Evolutionary conservation across 2,797 vertebrate genomes (phyloP).

Genomic region (Gymnopithys bicolor): DNA sequence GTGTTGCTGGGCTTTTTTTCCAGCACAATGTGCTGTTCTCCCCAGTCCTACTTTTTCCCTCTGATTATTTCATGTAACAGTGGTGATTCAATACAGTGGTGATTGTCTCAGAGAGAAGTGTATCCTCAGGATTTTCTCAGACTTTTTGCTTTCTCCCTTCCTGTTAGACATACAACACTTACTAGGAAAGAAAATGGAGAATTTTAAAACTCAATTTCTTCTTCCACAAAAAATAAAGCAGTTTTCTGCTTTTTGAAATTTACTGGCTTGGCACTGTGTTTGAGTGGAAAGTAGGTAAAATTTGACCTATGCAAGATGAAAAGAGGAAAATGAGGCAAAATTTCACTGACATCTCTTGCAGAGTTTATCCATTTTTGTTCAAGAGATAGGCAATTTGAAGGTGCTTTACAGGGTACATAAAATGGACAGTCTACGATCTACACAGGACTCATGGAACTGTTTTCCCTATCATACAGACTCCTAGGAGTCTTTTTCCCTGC

Average conservation of each 20-base stretch:
- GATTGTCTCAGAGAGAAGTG: neutral
- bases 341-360: neutral
- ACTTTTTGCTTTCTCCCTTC: neutral
- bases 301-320: neutral
- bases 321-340: neutral
- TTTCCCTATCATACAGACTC: neutral
- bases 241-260: neutral
- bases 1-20: neutral
- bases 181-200: neutral
- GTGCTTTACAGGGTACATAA: neutral
- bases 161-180: neutral
- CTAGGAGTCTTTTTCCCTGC: neutral
- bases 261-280: neutral
- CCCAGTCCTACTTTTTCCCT: neutral
- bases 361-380: neutral
- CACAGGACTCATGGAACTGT: neutral
- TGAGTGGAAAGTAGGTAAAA: neutral
- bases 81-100: neutral
- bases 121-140: neutral
- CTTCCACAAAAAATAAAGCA: neutral
- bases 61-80: neutral
- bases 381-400: neutral
- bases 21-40: neutral
- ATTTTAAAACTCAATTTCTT: neutral
- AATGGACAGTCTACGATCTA: neutral